phyloP scores from a whole-genome alignment of 2,113 vertebrate species.

The Pithys albifrons region DNA sequence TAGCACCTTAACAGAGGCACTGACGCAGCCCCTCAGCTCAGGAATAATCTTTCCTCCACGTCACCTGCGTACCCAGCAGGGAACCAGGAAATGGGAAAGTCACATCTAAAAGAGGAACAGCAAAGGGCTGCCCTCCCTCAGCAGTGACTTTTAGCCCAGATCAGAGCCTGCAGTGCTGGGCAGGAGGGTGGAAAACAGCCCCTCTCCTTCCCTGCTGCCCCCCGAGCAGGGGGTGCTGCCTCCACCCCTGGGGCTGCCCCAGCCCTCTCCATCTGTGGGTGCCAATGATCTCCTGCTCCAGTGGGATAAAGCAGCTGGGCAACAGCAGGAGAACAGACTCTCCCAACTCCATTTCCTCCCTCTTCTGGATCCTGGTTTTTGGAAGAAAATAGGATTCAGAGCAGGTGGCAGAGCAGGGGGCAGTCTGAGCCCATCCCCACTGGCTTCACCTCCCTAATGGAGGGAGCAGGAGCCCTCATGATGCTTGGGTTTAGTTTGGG shows the following conservation, averaged over 20 bases:
- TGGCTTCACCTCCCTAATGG: background rate
- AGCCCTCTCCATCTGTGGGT: accelerated
- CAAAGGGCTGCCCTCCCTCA: background rate
- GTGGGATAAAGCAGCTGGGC: background rate
- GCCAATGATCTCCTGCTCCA: background rate
- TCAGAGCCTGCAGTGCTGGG: background rate
- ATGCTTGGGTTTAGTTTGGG: accelerated
- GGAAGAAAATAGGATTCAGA: background rate
- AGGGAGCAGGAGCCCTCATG: background rate
- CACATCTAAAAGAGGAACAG: background rate
- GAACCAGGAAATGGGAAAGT: background rate
- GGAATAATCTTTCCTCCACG: background rate
- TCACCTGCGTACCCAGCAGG: background rate
- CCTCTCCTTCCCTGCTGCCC: background rate
- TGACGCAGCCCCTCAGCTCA: background rate
- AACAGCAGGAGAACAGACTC: background rate
- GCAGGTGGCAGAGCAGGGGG: background rate
- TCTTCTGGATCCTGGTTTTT: background rate
- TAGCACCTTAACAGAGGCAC: background rate
- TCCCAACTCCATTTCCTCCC: background rate
- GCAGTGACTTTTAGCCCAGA: background rate
- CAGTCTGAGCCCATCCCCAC: accelerated
- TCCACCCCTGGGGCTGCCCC: background rate
- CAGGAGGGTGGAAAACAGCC: background rate
- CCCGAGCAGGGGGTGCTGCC: background rate